Percentiles rank a stretch among this genome's conserved stretches.
These are phyloP conservation scores for Gisinianus flammeolus DNA, from an alignment of 2,888 invertebrate genomes.

Conservation along the genomic window DNA sequence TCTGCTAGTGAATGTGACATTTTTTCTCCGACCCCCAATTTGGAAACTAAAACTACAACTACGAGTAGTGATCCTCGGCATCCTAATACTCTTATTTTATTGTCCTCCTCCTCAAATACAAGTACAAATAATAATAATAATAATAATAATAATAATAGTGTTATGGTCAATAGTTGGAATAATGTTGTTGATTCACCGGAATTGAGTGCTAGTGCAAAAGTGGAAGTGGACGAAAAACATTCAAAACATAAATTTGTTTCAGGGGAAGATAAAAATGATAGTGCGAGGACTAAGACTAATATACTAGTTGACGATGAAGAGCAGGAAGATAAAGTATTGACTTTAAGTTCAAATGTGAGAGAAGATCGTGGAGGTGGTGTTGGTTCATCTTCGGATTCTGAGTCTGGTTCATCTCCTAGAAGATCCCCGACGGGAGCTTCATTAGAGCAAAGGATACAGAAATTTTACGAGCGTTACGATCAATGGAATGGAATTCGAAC, in stretches of 20 bases:
- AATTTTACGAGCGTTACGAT: constrained; percentile 91
- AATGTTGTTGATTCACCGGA: constrained; percentile 27
- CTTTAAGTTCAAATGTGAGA: too few species aligned
- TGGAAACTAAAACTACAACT: constrained; percentile 17
- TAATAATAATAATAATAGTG: constrained; percentile 34
- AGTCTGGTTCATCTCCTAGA: constrained; percentile 70
- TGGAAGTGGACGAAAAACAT: constrained; percentile 17
- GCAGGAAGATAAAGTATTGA: constrained; percentile 4
- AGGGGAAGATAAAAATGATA: constrained; percentile 1
- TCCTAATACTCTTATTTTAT: constrained; percentile 37
- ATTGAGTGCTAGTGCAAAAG: constrained; percentile 2
- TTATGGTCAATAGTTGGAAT: constrained; percentile 29
- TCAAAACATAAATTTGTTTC: not conserved
- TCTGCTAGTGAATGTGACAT: constrained; percentile 55
- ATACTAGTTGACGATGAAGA: constrained; percentile 10
- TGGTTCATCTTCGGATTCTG: constrained; percentile 72
- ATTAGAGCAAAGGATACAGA: constrained; percentile 87
- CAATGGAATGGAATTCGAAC: constrained; percentile 72
- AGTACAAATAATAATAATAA: constrained; percentile 47
- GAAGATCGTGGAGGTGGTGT: constrained; percentile 61
- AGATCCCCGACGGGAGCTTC: constrained; percentile 65
- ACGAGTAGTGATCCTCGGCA: constrained; percentile 27
- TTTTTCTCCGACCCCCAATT: constrained; percentile 48
- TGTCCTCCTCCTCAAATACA: constrained; percentile 42
- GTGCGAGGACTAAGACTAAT: constrained; percentile 9